These are phyloP conservation scores for Edolisoma coerulescens DNA, from an alignment of 2,113 vertebrate genomes.

Conservation along the genomic window DNA sequence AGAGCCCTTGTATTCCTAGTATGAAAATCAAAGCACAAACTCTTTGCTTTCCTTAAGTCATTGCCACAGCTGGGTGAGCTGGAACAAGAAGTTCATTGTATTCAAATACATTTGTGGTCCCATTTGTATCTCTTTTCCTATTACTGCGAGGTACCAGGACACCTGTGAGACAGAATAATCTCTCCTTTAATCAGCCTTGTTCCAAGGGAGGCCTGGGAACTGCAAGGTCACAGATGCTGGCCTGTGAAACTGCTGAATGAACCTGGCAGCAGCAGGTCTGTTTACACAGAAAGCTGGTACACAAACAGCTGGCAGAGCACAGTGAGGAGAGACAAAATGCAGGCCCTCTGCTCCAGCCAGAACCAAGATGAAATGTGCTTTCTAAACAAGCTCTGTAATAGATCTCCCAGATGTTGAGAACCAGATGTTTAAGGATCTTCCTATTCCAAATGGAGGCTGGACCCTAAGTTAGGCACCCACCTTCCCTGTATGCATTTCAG, in stretches of 20 bases:
- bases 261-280: neutral
- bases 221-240: neutral
- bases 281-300: neutral
- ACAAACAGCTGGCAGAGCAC: neutral
- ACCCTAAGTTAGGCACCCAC: fast-evolving
- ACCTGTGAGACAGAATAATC: neutral
- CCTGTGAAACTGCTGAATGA: slow-evolving; percentile 1
- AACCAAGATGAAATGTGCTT: neutral
- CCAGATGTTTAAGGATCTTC: neutral
- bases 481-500: neutral
- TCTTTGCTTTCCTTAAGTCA: neutral
- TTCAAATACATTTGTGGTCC: neutral
- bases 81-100: slow-evolving; percentile 27
- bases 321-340: neutral
- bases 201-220: neutral
- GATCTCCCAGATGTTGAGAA: neutral
- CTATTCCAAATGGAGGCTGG: neutral
- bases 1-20: neutral
- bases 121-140: neutral
- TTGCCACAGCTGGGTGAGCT: neutral
- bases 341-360: neutral
- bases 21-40: neutral
- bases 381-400: neutral
- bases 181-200: slow-evolving; percentile 7
- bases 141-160: neutral